Evolutionary conservation across 2,888 invertebrate species (phyloP), one percentile per base, ranked within the genome.

Genomic region (Idaea straminata): DNA sequence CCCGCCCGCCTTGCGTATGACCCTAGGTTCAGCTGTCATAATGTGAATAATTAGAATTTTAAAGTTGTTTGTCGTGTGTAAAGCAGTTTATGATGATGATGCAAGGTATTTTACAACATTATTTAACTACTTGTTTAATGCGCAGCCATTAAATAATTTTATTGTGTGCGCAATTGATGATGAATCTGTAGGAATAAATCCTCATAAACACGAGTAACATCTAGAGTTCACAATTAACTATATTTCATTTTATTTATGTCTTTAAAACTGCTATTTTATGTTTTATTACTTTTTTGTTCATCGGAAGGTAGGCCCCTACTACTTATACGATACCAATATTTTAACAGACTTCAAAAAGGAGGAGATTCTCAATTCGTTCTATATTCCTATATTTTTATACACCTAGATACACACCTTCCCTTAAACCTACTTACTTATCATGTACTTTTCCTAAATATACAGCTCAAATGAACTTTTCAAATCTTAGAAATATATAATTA

Each of bases 11-110:
- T 71, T 65, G 68, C 65, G 65, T 74, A 66, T 73, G 77, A 77
- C 75, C 77, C 78, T 72, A 75, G 73, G 68, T 72, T 71, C 74
- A 72, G 75, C 79, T 74, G 77, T 83, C 81, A 80, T 84, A 82
- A 78, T 80, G 77, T 76, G 75, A 81, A 81, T 83, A 79, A 84
- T 81, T 81, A 80, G 78, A 80, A 81, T 78, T 76, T 82, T 83
- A 80, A 79, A 78, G 80, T 73, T 74, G 80, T 77, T 80, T 81
- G 77, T 79, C 77, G 70, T 76, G 73, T 78, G 80, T 80, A 80
- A 47, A 78, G 79, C 69, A 71, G 79, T 79, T 80, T 79, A 80
- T 75, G 74, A 80, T 76, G 72, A 79, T 76, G 77, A 75, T 72
- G 72, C 74, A 73, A 76, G 76, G 74, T 72, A 36, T 65, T 25